phyloP scores from a whole-genome alignment of 1,140 invertebrate genomes.

The Cydia pomonella region DNA sequence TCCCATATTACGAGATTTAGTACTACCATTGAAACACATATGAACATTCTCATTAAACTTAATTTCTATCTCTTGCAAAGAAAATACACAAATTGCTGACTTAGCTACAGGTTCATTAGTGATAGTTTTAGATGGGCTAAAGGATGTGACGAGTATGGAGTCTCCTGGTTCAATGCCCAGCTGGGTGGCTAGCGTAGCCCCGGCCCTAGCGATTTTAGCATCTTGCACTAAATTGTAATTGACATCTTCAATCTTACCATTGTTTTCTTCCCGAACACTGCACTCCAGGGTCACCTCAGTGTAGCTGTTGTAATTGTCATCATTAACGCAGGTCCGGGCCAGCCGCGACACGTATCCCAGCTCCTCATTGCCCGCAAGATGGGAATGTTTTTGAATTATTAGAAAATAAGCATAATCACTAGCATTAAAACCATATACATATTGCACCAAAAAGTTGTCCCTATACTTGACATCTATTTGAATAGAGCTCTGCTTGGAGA shows the following conservation, averaged over 20 bases:
- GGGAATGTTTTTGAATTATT: slow-evolving; percentile 95
- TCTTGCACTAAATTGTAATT: slow-evolving; percentile 96
- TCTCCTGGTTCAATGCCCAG: slow-evolving; percentile 89
- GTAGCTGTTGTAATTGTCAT: slow-evolving; percentile 97
- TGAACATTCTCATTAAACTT: slow-evolving; percentile 98
- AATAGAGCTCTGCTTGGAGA: slow-evolving; percentile 92
- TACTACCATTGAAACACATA: slow-evolving; percentile 97
- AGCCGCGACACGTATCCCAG: slow-evolving; percentile 94
- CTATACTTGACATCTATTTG: slow-evolving; percentile 96
- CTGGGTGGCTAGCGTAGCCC: slow-evolving; percentile 89
- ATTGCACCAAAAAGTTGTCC: slow-evolving; percentile 96
- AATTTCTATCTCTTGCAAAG: slow-evolving; percentile 92
- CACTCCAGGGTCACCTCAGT: slow-evolving; percentile 97
- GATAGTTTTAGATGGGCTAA: slow-evolving; percentile 91
- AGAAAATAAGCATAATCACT: slow-evolving; percentile 97
- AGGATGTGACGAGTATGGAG: slow-evolving; percentile 90
- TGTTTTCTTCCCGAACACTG: slow-evolving; percentile 78
- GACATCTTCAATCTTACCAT: slow-evolving; percentile 77
- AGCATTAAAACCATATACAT: slow-evolving; percentile 97
- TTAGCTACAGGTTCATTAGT: slow-evolving; percentile 87
- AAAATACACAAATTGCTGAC: slow-evolving; percentile 93
- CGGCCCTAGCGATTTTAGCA: slow-evolving; percentile 91
- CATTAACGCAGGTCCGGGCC: slow-evolving; percentile 95
- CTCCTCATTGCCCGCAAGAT: slow-evolving; percentile 93
- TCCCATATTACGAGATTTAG: slow-evolving; percentile 94